Evolutionary conservation across 2,888 invertebrate species (phyloP).

Genomic region (Ctenicera cuprea): DNA sequence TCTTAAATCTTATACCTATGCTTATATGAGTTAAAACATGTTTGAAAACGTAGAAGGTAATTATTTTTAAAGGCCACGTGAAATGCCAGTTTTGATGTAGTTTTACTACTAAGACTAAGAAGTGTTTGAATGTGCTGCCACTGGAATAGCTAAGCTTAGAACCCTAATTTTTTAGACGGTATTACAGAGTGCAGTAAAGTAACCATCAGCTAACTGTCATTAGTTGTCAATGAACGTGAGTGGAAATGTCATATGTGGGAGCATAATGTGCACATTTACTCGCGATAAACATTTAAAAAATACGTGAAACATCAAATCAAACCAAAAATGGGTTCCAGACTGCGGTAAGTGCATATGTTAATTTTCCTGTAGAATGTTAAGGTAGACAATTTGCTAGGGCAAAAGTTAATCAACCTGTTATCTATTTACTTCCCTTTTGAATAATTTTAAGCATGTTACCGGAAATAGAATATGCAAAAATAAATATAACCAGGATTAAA

Average conservation of each 20-base stretch:
- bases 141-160: no score
- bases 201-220: slow-evolving; percentile 29
- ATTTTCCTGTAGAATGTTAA: background rate
- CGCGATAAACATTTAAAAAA: slow-evolving; percentile 24
- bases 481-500: background rate
- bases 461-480: background rate
- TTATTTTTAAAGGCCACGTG: no score
- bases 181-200: background rate
- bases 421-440: slow-evolving; percentile 11
- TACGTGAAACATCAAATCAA: slow-evolving; percentile 28
- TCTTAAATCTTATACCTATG: no score
- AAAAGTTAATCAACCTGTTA: slow-evolving; percentile 21
- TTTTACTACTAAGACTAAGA: no score
- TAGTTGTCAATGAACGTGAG: slow-evolving; percentile 46
- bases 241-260: slow-evolving; percentile 37
- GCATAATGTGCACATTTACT: slow-evolving; percentile 37
- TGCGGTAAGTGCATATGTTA: slow-evolving; percentile 68
- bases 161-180: no score
- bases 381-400: background rate
- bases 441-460: slow-evolving; percentile 2
- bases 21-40: no score
- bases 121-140: no score
- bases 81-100: no score
- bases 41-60: no score
- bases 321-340: slow-evolving; percentile 73